Conservation (phyloP, 2,113 vertebrate species). For the Alethe diademata region DNA sequence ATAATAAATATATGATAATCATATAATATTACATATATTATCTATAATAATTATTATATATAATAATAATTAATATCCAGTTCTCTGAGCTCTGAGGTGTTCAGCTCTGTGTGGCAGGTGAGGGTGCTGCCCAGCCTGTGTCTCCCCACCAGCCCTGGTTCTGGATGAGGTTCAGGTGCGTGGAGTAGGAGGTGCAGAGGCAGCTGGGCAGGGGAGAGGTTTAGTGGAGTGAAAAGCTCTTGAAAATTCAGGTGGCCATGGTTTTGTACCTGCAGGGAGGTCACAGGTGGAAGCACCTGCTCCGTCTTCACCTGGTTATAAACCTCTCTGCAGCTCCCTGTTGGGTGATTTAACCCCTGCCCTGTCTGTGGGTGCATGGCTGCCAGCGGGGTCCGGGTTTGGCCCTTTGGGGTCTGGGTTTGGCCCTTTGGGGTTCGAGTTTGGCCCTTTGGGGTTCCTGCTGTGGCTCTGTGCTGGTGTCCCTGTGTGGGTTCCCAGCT, state of each 20-base stretch:
- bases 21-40: too few relatives aligned
- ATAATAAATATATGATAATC: too few relatives aligned
- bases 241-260: background rate
- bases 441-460: too few relatives aligned
- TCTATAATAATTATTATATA: too few relatives aligned
- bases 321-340: fast-evolving
- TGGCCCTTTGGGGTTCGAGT: too few relatives aligned
- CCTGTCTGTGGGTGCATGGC: fast-evolving
- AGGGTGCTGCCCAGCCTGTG: background rate
- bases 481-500: too few relatives aligned
- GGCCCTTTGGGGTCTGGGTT: too few relatives aligned
- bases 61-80: too few relatives aligned
- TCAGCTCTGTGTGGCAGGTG: fast-evolving
- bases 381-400: background rate
- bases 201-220: background rate
- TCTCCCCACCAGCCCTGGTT: background rate
- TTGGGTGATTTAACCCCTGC: too few relatives aligned
- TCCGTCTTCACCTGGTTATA: background rate
- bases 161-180: background rate
- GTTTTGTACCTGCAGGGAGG: background rate
- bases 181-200: background rate
- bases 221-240: background rate
- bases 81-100: background rate
- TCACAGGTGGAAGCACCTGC: background rate
- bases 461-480: too few relatives aligned